A percentile compares a stretch with the other conserved stretches of the same genome.
These are phyloP conservation scores for Epinephelus cyanopodus DNA, from an alignment of 2,113 vertebrate genomes.

Conservation along the genomic window DNA sequence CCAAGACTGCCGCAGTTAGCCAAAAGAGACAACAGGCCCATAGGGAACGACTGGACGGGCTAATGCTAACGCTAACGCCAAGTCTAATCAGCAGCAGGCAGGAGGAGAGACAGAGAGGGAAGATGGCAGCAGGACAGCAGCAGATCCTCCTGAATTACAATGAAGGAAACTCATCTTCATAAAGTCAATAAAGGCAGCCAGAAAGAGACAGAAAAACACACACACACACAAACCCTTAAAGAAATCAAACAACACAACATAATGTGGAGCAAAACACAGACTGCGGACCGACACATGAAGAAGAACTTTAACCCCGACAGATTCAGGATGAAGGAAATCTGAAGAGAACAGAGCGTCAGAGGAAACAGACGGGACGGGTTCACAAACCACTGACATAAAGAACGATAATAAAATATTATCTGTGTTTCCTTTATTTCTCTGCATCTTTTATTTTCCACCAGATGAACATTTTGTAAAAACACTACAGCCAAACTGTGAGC, in stretches of 20 bases:
- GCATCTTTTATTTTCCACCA: no score
- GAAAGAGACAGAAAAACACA: not conserved
- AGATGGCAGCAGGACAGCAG: constrained; percentile 22
- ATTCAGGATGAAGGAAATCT: not conserved
- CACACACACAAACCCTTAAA: no score
- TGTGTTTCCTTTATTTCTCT: no score
- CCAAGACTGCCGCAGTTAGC: constrained; percentile 62
- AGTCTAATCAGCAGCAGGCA: constrained; percentile 59
- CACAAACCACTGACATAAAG: no score
- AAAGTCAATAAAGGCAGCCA: not conserved
- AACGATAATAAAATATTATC: no score
- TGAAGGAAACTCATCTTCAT: constrained; percentile 31
- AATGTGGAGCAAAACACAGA: not conserved
- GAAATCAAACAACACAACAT: not conserved
- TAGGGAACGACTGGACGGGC: constrained; percentile 59
- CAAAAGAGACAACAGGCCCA: constrained; percentile 69
- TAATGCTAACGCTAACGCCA: constrained; percentile 70
- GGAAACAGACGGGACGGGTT: no score
- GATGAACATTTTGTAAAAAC: no score
- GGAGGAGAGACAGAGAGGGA: constrained; percentile 33
- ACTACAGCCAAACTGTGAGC: no score
- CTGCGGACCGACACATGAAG: not conserved
- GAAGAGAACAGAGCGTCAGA: not conserved
- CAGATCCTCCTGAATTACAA: constrained; percentile 46
- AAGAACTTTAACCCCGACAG: not conserved